Base-by-base conservation (phyloP, 1,140 invertebrate species). In the Epicauta chinensis region DNA sequence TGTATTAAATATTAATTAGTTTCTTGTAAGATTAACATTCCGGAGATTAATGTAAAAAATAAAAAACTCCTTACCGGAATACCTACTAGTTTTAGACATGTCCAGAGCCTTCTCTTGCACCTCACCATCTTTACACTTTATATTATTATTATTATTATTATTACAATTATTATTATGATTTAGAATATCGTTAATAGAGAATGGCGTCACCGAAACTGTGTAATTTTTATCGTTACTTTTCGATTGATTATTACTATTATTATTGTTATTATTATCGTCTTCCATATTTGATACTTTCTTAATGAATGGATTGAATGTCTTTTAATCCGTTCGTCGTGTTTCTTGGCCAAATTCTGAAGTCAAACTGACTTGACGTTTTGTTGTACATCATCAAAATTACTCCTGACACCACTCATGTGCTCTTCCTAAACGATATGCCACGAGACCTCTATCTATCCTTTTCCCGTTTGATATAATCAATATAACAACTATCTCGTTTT, bases 111-210 rank as follows among this genome's bases (percentile, higher is more conserved):
- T 60, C 34, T 73, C 68, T 37, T 64, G 63, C 30, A 62, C 47
- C 29, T 66, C 63, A 52, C 51, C 44, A 37, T 66, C 74, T 41
- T 69, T 71, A 23, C 35, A 55, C 30, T 57, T 55, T 34, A 66
- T 73, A 23, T 23, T 23, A 23, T 23, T 2, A 34, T 12, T n/a
- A 34, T 34, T 34, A 11, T 34, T 34, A 34, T 34, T 34, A 34
- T 34, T 2, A 34, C 2, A 4, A 11, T 34, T 34, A 10, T 34
- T 34, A 34, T 12, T n/a, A 52, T 75, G 77, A 31, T 78, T 87
- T 45, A 87, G 70, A 63, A 87, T 87, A 56, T 87, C 84, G 55
- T 86, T 83, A 53, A 87, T 86, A 43, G 84, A 86, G 66, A 87
- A 87, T 11, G 84, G 83, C 6, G 84, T 87, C 13, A 71, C 71